Evolutionary conservation across 30 jellyfish, hydroid and myxozoan species (phyloP), one percentile per base, ranked within the genome.

Genomic region (Cassiopea andromeda): DNA sequence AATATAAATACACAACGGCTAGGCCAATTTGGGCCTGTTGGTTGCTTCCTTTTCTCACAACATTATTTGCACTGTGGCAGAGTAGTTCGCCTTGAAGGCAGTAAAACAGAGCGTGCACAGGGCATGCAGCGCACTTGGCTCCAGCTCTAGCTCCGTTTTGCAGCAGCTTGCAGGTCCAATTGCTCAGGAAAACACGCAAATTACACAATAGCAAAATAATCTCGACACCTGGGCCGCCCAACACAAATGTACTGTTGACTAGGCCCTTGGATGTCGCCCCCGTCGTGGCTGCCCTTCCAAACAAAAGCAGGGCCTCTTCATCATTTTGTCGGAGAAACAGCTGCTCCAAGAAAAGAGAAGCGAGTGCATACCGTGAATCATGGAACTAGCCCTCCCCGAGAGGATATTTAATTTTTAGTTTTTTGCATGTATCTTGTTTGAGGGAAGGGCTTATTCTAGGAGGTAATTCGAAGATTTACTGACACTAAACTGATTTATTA

Each of bases 81-180:
- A 75, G 83, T 69, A 38, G 27, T 75, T 58, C 83, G 27, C 66
- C 2, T 44, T 14, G 38, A 27, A 75, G 44, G 38, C 38, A 44
- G 18, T 3, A 50, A 44, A 6, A 69, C 44, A 16, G 2, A 73
- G 19, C 46, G 60, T 46, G 78, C 91, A 49, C 69, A 61, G 15
- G 83, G 44, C 43, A 78, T 71, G 91, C 91, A 83, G 72, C 43
- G 84, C 76, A 44, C 13, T 83, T 78, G 74, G 87, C 85, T 85
- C 87, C 72, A 86, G 92, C 80, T 50, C 87, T 70, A 74, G 87
- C 83, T 73, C 87, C 47, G 64, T 60, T 60, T 76, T 86, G 93
- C 93, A 86, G 84, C 88, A 86, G 93, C 87, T 86, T 86, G 93
- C 93, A 86, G 84, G 93, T 77, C 76, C 78, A 76, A 64, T 50